These are phyloP conservation scores for Fregetta grallaria DNA, from an alignment of 2,113 vertebrate species.

Conservation along the genomic window DNA sequence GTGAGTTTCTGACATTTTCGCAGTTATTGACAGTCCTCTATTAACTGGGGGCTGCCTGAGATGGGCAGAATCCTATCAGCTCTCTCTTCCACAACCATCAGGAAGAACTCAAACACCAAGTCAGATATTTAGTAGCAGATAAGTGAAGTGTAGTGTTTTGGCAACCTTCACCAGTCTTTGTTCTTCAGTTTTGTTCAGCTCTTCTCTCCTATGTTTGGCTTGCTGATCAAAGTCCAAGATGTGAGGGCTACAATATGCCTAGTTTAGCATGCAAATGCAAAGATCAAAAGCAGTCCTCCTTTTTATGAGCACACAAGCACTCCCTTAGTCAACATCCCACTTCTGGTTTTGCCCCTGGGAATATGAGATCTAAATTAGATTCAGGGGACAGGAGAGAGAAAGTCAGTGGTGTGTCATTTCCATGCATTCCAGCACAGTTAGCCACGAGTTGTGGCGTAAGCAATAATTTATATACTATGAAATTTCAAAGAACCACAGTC, in stretches of 20 bases:
- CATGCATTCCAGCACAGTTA: not conserved
- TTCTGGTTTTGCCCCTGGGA: not conserved
- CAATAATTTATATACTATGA: not conserved
- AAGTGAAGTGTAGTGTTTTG: not conserved
- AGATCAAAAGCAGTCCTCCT: not conserved
- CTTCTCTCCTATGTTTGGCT: not conserved
- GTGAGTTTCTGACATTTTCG: not conserved
- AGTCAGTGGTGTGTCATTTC: not conserved
- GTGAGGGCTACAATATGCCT: not conserved
- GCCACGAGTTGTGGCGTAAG: not conserved
- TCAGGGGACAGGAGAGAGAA: not conserved
- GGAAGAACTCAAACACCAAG: not conserved
- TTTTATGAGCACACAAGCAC: accelerated
- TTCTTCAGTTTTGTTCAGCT: not conserved
- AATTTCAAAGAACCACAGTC: not conserved
- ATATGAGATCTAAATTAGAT: not conserved
- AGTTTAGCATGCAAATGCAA: not conserved
- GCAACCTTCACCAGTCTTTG: not conserved
- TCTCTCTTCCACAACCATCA: not conserved
- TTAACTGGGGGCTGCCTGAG: not conserved
- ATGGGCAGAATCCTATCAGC: not conserved
- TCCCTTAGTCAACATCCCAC: not conserved
- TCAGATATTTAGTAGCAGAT: not conserved
- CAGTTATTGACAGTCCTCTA: not conserved
- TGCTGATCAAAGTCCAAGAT: not conserved